Conservation (phyloP, 2,113 vertebrate genomes). For the Cygnus buccinator region DNA sequence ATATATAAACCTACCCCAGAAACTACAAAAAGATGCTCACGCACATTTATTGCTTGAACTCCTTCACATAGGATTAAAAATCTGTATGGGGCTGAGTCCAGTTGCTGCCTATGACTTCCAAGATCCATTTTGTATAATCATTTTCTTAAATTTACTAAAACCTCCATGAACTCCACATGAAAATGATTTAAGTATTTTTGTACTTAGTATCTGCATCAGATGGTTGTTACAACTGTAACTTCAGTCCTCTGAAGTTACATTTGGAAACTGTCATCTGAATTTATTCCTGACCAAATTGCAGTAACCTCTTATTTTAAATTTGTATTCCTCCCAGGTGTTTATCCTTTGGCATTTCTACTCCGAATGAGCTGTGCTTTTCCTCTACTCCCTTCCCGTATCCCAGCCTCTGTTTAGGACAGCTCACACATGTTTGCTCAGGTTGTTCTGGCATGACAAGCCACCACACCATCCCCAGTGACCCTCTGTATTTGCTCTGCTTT, state of each 20-base stretch:
- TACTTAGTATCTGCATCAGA: neutral
- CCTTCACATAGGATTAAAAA: neutral
- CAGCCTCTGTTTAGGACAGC: neutral
- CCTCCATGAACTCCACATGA: neutral
- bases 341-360: neutral
- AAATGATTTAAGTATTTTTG: neutral
- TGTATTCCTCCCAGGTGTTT: neutral
- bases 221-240: neutral
- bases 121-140: neutral
- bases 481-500: neutral
- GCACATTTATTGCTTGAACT: fast-evolving
- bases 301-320: neutral
- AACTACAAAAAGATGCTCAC: neutral
- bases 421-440: neutral
- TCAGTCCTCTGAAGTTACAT: neutral
- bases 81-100: neutral
- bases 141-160: neutral
- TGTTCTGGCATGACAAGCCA: neutral
- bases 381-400: neutral
- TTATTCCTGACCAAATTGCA: neutral
- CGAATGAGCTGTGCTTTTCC: neutral
- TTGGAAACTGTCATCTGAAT: neutral
- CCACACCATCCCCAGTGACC: neutral
- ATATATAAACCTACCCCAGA: neutral
- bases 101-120: neutral